phyloP scores from a whole-genome alignment of 35 echinoderm and acorn worm genomes.

The Ptychodera flava region DNA sequence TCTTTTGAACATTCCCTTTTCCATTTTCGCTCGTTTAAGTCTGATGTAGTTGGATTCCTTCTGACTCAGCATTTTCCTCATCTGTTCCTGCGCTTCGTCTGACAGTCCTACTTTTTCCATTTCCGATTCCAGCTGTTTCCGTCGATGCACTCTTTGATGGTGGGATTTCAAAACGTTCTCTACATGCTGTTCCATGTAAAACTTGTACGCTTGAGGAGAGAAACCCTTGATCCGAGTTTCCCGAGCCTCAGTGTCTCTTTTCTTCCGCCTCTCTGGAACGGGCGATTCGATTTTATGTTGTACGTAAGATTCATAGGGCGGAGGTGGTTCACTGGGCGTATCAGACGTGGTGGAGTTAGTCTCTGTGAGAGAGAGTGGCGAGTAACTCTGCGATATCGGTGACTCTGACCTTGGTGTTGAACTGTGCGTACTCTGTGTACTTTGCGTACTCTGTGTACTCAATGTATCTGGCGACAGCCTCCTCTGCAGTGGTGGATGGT shows the following conservation, averaged over 20 bases:
- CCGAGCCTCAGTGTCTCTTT: constrained; percentile 39
- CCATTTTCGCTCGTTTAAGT: constrained; percentile 89
- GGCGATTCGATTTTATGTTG: constrained; percentile 92
- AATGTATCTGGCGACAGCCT: constrained; percentile 89
- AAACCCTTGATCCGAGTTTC: constrained; percentile 77
- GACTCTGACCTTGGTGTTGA: constrained; percentile 16
- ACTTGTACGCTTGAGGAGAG: constrained; percentile 85
- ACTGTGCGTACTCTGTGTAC: constrained; percentile 60
- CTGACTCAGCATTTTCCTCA: constrained; percentile 92
- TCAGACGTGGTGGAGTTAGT: constrained; percentile 24
- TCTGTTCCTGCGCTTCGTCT: constrained; percentile 77
- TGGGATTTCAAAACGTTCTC: constrained; percentile 96
- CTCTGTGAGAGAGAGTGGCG: constrained; percentile 12
- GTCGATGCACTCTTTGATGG: constrained; percentile 48
- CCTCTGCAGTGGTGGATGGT: constrained; percentile 56
- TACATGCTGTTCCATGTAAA: constrained; percentile 99
- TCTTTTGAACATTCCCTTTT: constrained; percentile 86
- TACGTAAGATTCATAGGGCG: constrained; percentile 35
- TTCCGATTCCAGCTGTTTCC: constrained; percentile 83
- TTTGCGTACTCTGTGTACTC: constrained; percentile 65
- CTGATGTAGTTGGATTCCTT: constrained; percentile 96
- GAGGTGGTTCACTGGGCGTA: constrained; percentile 8
- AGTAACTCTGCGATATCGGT: constrained; percentile 41
- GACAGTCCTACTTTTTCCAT: constrained; percentile 84
- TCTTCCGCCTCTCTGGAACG: constrained; percentile 73